These are phyloP conservation scores for Penaeus indicus DNA, from an alignment of 1,140 invertebrate genomes.

Conservation along the genomic window DNA sequence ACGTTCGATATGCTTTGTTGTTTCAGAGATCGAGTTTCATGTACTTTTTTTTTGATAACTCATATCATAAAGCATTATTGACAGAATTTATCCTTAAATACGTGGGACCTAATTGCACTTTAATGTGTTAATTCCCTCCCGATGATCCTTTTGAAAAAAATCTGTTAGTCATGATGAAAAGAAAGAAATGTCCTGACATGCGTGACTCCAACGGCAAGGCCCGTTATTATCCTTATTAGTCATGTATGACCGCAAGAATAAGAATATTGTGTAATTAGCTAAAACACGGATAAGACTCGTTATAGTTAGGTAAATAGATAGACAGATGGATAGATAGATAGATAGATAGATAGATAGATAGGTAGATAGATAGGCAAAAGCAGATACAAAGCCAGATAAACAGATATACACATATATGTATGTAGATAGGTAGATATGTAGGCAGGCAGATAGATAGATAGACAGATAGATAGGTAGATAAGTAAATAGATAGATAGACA, in stretches of 20 bases:
- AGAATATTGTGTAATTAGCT: neutral
- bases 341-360: neutral
- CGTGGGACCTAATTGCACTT: too few species aligned
- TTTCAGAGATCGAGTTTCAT: too few species aligned
- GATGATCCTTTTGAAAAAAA: too few species aligned
- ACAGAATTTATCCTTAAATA: too few species aligned
- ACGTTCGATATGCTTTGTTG: too few species aligned
- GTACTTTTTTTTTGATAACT: too few species aligned
- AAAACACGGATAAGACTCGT: neutral
- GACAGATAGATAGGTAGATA: neutral
- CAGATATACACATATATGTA: neutral
- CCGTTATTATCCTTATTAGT: neutral
- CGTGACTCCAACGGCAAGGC: neutral
- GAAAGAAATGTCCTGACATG: too few species aligned
- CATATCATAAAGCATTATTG: too few species aligned
- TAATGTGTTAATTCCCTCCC: too few species aligned
- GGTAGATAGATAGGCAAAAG: neutral
- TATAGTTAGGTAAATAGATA: neutral
- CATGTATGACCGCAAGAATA: too few species aligned
- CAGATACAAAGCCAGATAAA: neutral
- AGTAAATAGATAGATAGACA: too few species aligned
- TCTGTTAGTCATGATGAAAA: too few species aligned
- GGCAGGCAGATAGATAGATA: neutral
- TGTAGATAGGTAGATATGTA: neutral
- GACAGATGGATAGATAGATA: neutral